These are phyloP conservation scores for Dinoponera quadriceps DNA, from an alignment of 1,140 invertebrate genomes.

Conservation along the genomic window DNA sequence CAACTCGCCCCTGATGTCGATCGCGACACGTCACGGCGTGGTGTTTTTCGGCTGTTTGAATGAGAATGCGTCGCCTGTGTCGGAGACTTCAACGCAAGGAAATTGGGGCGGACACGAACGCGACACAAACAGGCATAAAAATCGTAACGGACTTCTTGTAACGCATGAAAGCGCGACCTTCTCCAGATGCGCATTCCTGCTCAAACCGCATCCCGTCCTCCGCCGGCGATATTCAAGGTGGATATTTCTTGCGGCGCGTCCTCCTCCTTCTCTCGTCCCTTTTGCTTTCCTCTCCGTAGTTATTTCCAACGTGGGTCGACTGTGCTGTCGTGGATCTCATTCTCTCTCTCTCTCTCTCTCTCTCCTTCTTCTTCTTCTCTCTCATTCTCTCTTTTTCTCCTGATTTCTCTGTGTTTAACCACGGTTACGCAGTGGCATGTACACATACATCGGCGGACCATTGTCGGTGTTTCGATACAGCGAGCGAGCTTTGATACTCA, in stretches of 20 bases:
- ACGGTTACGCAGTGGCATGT: constrained; percentile 72
- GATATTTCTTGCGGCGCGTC: constrained; percentile 57
- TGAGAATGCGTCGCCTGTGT: too few relatives aligned
- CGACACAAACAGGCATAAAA: constrained; percentile 14
- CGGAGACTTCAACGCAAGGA: not conserved
- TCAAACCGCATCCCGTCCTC: constrained; percentile 60
- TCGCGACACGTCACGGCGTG: too few relatives aligned
- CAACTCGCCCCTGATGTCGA: too few relatives aligned
- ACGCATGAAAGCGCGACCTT: constrained; percentile 43
- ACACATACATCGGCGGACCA: constrained; percentile 79
- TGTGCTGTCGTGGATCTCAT: not conserved
- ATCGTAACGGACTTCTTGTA: constrained; percentile 54
- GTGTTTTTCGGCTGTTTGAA: too few relatives aligned
- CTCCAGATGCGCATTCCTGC: constrained; percentile 68
- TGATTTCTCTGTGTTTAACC: constrained; percentile 71
- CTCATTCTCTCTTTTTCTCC: too few relatives aligned
- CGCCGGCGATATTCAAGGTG: constrained; percentile 59
- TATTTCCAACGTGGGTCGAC: constrained; percentile 41
- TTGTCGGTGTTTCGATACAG: constrained; percentile 84
- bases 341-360: not conserved
- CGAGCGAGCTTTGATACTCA: constrained; percentile 84
- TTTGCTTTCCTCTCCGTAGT: constrained; percentile 43
- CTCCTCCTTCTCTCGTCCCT: constrained; percentile 48
- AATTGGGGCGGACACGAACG: not conserved
- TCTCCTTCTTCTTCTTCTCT: too few relatives aligned